Evolutionary conservation across 2,113 vertebrate genomes (phyloP).

Genomic region (Myotis yumanensis): DNA sequence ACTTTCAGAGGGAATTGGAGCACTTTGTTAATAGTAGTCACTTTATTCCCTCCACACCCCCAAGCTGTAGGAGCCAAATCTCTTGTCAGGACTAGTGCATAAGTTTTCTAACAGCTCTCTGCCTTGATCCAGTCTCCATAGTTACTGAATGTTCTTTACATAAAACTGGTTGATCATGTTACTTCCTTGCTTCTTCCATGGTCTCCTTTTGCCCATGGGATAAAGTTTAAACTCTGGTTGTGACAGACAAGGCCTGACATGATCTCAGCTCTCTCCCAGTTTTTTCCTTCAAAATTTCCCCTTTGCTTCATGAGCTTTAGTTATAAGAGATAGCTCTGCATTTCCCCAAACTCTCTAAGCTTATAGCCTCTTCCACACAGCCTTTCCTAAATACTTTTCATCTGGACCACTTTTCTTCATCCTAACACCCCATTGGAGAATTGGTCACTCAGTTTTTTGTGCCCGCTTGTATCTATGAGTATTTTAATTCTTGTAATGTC

Average conservation of each 20-base stretch:
- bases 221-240: not conserved
- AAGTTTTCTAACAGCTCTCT: slow-evolving; percentile 30
- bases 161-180: not conserved
- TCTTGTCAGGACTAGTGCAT: not conserved
- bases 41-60: not conserved
- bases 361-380: not conserved
- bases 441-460: not conserved
- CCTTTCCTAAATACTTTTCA: not conserved
- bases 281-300: not conserved
- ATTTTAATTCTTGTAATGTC: slow-evolving; percentile 28
- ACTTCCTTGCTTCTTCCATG: not conserved
- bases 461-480: not conserved
- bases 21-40: not conserved
- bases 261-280: not conserved
- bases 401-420: not conserved
- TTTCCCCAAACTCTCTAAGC: not conserved
- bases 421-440: not conserved
- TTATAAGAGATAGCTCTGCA: not conserved
- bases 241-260: not conserved
- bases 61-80: not conserved
- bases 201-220: not conserved
- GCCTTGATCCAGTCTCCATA: not conserved
- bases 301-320: not conserved
- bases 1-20: not conserved
- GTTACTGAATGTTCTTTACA: not conserved